phyloP scores from a whole-genome alignment of 2,888 invertebrate species.

The Meta bourneti region DNA sequence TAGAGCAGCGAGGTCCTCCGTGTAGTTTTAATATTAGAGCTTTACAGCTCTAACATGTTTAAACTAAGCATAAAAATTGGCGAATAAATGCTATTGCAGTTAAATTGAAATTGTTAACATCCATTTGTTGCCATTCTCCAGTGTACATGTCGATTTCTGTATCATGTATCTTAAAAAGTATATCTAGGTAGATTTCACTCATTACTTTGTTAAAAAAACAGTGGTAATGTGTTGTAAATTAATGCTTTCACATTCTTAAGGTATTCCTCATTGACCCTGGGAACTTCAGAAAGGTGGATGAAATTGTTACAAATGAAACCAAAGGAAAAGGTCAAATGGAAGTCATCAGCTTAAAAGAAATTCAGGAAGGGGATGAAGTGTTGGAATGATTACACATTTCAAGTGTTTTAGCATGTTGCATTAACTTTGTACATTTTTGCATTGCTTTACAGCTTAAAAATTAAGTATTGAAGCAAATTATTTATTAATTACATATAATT shows the following conservation, averaged over 20 bases:
- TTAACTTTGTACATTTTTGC: not conserved
- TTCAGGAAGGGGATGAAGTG: conserved; percentile 76
- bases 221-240: too few species aligned
- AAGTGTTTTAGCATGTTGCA: not conserved
- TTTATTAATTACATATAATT: not conserved
- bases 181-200: too few species aligned
- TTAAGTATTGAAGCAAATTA: conserved; percentile 4
- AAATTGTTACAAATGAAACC: conserved; percentile 84
- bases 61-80: too few species aligned
- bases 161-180: too few species aligned
- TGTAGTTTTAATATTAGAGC: too few species aligned
- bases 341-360: conserved; percentile 75
- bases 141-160: too few species aligned
- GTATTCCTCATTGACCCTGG: conserved; percentile 93
- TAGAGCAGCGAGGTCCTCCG: too few species aligned
- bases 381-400: conserved; percentile 53
- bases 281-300: conserved; percentile 92
- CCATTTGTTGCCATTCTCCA: too few species aligned
- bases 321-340: conserved; percentile 76
- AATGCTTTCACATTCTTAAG: conserved; percentile 79
- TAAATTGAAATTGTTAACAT: too few species aligned
- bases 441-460: not conserved
- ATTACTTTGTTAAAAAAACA: too few species aligned
- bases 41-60: too few species aligned
- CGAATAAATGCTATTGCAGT: too few species aligned